Evolutionary conservation across 2,888 invertebrate species (phyloP).

Genomic region (Kuschelorhynchus macadamiae): DNA sequence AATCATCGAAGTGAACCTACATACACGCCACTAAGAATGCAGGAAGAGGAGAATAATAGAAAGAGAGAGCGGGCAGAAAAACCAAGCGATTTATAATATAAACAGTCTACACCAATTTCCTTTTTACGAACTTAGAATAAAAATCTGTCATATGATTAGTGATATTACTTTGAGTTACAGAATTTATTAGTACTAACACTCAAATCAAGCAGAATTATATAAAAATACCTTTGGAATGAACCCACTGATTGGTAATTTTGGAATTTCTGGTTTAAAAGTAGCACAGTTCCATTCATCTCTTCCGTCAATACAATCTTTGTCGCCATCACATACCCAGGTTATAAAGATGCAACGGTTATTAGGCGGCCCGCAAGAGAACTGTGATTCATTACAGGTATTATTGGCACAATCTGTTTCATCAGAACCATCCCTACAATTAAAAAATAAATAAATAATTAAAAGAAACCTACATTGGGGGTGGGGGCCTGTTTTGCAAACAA

Average conservation of each 20-base stretch:
- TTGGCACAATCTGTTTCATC: constrained; percentile 83
- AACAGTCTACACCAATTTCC: no score
- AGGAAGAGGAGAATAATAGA: no score
- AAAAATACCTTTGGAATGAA: constrained; percentile 24
- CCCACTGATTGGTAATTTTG: constrained; percentile 12
- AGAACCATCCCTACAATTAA: constrained; percentile 73
- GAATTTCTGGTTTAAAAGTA: neutral
- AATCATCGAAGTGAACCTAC: no score
- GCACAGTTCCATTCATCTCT: constrained; percentile 83
- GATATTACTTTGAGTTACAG: no score
- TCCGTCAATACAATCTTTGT: constrained; percentile 79
- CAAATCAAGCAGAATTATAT: no score
- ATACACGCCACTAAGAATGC: no score
- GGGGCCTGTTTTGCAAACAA: no score
- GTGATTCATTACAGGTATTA: constrained; percentile 77
- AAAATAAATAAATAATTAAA: constrained; percentile 3
- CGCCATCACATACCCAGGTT: constrained; percentile 87
- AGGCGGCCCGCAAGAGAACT: constrained; percentile 76
- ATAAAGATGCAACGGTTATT: constrained; percentile 77
- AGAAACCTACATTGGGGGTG: neutral
- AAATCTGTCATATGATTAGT: no score
- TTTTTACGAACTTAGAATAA: no score
- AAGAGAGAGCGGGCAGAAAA: no score
- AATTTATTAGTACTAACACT: no score
- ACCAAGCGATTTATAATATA: no score